A percentile compares a stretch with the other conserved stretches of the same genome.
phyloP scores from a whole-genome alignment of 2,113 vertebrate genomes.

The Xiphias gladius region DNA sequence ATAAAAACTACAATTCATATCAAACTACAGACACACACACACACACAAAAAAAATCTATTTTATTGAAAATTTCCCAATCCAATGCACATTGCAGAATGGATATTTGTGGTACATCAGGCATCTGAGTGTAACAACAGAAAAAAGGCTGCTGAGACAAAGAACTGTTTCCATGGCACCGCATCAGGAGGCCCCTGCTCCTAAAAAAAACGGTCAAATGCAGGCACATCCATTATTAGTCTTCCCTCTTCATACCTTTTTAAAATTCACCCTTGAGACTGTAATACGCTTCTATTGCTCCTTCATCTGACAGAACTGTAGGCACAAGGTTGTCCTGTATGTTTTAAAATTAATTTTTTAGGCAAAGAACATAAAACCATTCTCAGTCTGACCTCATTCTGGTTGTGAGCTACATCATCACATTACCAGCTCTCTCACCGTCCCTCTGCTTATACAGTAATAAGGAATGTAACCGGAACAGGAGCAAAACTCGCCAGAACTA shows the following conservation, averaged over 20 bases:
- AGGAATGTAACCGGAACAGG: neutral
- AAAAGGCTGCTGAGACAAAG: constrained; percentile 27
- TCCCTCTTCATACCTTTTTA: constrained; percentile 16
- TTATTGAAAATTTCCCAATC: constrained; percentile 45
- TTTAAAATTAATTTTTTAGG: constrained; percentile 20
- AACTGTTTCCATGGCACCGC: constrained; percentile 21
- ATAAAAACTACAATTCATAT: neutral
- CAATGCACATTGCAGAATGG: constrained; percentile 23
- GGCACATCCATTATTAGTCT: neutral
- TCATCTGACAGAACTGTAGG: constrained; percentile 1
- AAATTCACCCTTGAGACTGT: constrained; percentile 1
- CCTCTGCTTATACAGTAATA: neutral
- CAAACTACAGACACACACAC: constrained; percentile 15
- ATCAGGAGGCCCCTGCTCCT: constrained; percentile 19
- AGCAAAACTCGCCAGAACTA: constrained; percentile 2
- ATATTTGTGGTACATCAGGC: constrained; percentile 14
- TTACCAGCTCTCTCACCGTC: neutral
- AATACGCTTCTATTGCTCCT: constrained; percentile 8
- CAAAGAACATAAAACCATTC: constrained; percentile 16
- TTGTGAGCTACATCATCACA: constrained; percentile 8
- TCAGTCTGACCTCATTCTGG: constrained; percentile 1
- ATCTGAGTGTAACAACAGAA: constrained; percentile 21
- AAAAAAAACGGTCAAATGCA: constrained; percentile 21
- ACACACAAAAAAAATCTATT: constrained; percentile 44
- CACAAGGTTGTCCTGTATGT: constrained; percentile 11